phyloP scores from a whole-genome alignment of 92 coral and sea anemone species.

The Montipora capitata region DNA sequence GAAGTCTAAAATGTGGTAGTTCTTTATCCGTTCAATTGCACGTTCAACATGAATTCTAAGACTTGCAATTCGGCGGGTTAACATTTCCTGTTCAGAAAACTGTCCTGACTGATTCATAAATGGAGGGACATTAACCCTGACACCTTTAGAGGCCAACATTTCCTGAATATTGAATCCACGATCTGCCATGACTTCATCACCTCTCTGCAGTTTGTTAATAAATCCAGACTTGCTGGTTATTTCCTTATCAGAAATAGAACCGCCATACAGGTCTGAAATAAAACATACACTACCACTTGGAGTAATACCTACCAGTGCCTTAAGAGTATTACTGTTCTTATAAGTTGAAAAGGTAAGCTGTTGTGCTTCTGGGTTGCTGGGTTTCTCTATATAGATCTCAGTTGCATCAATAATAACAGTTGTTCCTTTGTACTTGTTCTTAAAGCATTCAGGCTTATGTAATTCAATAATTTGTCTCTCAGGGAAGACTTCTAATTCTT shows the following conservation, averaged over 20 bases:
- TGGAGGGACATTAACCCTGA: no score
- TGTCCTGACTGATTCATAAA: no score
- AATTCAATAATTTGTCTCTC: constrained; percentile 58
- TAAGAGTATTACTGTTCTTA: constrained; percentile 54
- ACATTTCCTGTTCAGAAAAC: no score
- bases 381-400: constrained; percentile 63
- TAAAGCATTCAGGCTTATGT: constrained; percentile 31
- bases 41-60: constrained; percentile 58
- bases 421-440: background rate
- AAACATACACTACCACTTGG: constrained; percentile 23
- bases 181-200: constrained; percentile 73
- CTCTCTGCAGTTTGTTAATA: constrained; percentile 53
- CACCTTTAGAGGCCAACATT: no score
- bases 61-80: constrained; percentile 56
- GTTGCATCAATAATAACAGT: constrained; percentile 54
- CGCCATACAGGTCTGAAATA: constrained; percentile 53
- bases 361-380: constrained; percentile 60
- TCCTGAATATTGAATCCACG: constrained; percentile 37
- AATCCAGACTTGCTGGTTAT: constrained; percentile 51
- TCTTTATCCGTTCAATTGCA: constrained; percentile 62
- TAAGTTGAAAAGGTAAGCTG: constrained; percentile 55
- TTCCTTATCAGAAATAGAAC: constrained; percentile 71
- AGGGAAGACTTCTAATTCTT: constrained; percentile 13
- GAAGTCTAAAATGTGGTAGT: constrained; percentile 63
- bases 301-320: constrained; percentile 63